Evolutionary conservation across 2,113 vertebrate genomes (phyloP), one percentile per base, ranked within the genome.

Genomic region (Ramphastos sulfuratus): DNA sequence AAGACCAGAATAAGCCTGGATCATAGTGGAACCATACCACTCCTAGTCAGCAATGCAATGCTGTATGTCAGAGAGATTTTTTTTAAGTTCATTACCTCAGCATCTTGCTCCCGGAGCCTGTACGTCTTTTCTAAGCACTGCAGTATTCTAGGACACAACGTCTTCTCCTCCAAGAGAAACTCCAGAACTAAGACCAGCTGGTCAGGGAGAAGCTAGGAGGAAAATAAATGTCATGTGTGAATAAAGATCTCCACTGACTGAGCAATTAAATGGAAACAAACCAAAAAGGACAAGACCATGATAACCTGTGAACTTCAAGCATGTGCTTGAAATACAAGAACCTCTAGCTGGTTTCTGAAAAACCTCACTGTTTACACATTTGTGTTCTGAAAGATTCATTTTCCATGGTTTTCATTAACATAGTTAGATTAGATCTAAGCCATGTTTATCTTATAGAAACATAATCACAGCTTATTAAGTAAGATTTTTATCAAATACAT

Each of bases 151-250:
- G 87, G 87, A 58, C 96, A 98, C 75, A 99, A 91, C 4, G 97
- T 97, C 72, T 98, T 97, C 97, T 98, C 98, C 74, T 99, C 98
- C 72, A 99, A 96, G 35, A 99, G 98, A 65, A 80, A 96, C 93
- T 99, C 99, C 98, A 99, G 93, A 93, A 99, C 98, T 97, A 99
- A 97, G 88, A 99, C 97, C 69, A 99, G 96, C 97, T 99, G 98
- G 85, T 99, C 99, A 37, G 99, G 98, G 82, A 97, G 97, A 97
- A 99, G 96, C 99, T 99, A 96, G n/a, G 60, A 96, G 86, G 72
- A 95, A 94, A 96, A 96, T 50, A 94, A 95, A 94, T 48, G 71
- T 42, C 56, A n/a, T 7, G 10, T 92, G 56, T 97, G 87, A 91
- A 90, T 44, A 69, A 76, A 85, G n/a, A 67, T 46, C 56, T 93